Evolutionary conservation across 2,888 invertebrate genomes (phyloP).

Genomic region (Pseudoips prasinana): DNA sequence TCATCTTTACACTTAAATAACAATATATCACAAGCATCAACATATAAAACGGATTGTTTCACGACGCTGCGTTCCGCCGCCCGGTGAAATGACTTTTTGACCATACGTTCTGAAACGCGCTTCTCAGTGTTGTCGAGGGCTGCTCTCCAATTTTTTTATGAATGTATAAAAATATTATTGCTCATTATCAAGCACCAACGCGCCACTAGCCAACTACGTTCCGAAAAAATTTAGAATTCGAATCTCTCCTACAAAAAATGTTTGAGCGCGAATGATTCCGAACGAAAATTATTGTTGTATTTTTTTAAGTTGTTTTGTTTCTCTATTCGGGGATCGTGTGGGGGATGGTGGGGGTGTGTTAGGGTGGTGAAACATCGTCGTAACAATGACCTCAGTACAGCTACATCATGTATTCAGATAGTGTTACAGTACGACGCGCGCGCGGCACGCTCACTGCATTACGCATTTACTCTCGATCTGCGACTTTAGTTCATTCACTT

Average conservation of each 20-base stretch:
- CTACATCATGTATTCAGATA: constrained; percentile 77
- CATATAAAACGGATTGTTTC: constrained; percentile 65
- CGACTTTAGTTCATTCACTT: constrained; percentile 97
- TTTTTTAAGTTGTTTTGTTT: constrained; percentile 27
- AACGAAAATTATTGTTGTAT: constrained; percentile 43
- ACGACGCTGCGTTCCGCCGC: constrained; percentile 22
- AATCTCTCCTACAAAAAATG: constrained; percentile 65
- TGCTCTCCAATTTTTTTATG: constrained; percentile 67
- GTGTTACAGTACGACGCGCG: constrained; percentile 21
- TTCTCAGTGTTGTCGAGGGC: constrained; percentile 47
- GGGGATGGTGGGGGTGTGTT: constrained; percentile 38
- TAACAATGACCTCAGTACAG: constrained; percentile 71
- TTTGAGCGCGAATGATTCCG: constrained; percentile 70
- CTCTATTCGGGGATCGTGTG: constrained; percentile 30
- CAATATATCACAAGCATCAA: constrained; percentile 82
- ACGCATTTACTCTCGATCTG: constrained; percentile 98
- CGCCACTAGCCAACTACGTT: constrained; percentile 77
- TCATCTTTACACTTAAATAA: constrained; percentile 80
- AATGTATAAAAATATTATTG: constrained; percentile 83
- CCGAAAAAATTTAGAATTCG: constrained; percentile 69
- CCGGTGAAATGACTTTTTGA: constrained; percentile 63
- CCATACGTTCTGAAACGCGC: constrained; percentile 49
- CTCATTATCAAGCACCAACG: constrained; percentile 80
- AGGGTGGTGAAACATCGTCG: constrained; percentile 50
- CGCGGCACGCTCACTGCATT: constrained; percentile 89